phyloP scores from a whole-genome alignment of 1,140 invertebrate species.

The Heliconius nattereri region DNA sequence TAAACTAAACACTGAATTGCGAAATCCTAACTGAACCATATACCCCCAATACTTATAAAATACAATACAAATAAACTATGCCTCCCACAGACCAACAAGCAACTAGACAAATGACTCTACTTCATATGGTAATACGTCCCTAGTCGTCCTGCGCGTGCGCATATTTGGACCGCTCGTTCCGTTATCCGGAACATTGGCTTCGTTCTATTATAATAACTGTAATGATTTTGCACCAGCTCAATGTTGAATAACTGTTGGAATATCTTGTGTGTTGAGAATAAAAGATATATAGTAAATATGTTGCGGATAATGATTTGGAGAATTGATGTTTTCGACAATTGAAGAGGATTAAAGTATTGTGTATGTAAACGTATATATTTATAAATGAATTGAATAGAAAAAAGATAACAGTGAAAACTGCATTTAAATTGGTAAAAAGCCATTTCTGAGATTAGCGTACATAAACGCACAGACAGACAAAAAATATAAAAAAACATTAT shows the following conservation, averaged over 20 bases:
- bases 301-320: not conserved
- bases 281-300: not conserved
- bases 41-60: not conserved
- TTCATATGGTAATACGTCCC: constrained; percentile 35
- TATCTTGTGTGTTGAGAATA: not conserved
- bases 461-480: too few relatives aligned
- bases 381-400: too few relatives aligned
- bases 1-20: not conserved
- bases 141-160: constrained; percentile 33
- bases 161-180: constrained; percentile 32
- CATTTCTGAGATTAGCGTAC: too few relatives aligned
- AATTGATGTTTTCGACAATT: not conserved
- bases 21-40: not conserved
- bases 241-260: not conserved
- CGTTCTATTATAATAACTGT: constrained; percentile 35
- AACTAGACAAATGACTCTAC: constrained; percentile 24
- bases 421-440: too few relatives aligned
- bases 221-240: constrained; percentile 24
- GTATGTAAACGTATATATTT: too few relatives aligned
- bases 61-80: not conserved
- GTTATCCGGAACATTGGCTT: constrained; percentile 35
- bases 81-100: not conserved
- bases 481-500: too few relatives aligned
- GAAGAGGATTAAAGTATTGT: too few relatives aligned
- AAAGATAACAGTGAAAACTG: too few relatives aligned